A percentile compares a stretch with the other conserved stretches of the same genome.
phyloP scores from a whole-genome alignment of 2,797 vertebrate species.

The Tachyglossus aculeatus region DNA sequence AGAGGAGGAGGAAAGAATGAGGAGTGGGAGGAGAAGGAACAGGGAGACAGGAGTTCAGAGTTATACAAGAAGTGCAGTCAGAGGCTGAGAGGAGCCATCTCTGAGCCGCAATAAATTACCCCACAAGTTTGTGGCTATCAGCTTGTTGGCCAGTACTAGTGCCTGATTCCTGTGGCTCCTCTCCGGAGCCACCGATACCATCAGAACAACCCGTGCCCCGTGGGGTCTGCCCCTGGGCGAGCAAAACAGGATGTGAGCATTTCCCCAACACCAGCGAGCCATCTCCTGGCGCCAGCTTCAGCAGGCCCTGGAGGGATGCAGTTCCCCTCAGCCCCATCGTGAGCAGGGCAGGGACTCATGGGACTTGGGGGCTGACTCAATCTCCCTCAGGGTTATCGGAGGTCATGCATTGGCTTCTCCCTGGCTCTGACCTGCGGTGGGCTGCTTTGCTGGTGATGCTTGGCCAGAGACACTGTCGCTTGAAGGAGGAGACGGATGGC shows the following conservation, averaged over 20 bases:
- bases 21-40: neutral
- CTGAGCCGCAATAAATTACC: neutral
- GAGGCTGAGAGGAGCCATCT: too few relatives aligned
- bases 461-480: too few relatives aligned
- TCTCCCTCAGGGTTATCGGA: neutral
- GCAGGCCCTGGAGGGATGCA: rapidly evolving
- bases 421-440: neutral
- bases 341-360: neutral
- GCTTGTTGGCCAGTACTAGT: neutral
- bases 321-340: too few relatives aligned
- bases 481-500: too few relatives aligned
- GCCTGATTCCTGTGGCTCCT: conserved; percentile 9
- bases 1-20: neutral
- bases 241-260: neutral
- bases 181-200: too few relatives aligned
- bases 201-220: too few relatives aligned
- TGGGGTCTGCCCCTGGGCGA: too few relatives aligned
- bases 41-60: too few relatives aligned
- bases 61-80: too few relatives aligned
- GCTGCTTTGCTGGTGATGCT: too few relatives aligned
- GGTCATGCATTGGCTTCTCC: neutral
- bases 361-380: neutral
- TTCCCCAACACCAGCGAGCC: neutral
- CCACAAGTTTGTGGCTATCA: neutral
- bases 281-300: too few relatives aligned